Percentiles rank a stretch among this genome's conserved stretches.
These are phyloP conservation scores for Ammospiza maritima DNA, from an alignment of 2,797 vertebrate species.

Conservation along the genomic window DNA sequence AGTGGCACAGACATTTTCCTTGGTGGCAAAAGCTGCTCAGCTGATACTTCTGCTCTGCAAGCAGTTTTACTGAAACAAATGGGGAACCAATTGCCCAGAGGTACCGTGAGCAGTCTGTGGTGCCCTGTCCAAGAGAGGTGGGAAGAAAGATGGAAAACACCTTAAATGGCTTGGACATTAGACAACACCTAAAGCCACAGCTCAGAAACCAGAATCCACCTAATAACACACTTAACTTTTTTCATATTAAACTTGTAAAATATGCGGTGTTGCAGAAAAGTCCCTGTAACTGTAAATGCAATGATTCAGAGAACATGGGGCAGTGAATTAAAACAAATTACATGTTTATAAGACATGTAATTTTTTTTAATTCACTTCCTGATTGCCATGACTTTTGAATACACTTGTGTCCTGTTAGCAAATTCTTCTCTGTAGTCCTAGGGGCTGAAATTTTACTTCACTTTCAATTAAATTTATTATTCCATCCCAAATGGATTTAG, in stretches of 20 bases:
- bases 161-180: not conserved
- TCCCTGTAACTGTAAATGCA: not conserved
- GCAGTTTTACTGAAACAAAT: not conserved
- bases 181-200: not conserved
- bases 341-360: not conserved
- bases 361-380: not conserved
- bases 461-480: not conserved
- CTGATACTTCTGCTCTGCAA: not conserved
- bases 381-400: not conserved
- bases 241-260: not conserved
- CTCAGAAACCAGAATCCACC: not conserved
- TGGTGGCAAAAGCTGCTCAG: not conserved
- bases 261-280: not conserved
- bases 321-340: not conserved
- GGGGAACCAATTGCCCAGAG: not conserved
- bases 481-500: not conserved
- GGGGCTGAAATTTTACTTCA: not conserved
- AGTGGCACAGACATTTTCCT: not conserved
- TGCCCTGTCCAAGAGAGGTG: not conserved
- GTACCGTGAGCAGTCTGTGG: not conserved
- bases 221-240: not conserved
- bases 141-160: not conserved
- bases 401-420: not conserved
- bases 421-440: not conserved
- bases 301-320: not conserved